Conservation (phyloP, 1,140 invertebrate genomes). For the Thalassaphorura encarpata region DNA sequence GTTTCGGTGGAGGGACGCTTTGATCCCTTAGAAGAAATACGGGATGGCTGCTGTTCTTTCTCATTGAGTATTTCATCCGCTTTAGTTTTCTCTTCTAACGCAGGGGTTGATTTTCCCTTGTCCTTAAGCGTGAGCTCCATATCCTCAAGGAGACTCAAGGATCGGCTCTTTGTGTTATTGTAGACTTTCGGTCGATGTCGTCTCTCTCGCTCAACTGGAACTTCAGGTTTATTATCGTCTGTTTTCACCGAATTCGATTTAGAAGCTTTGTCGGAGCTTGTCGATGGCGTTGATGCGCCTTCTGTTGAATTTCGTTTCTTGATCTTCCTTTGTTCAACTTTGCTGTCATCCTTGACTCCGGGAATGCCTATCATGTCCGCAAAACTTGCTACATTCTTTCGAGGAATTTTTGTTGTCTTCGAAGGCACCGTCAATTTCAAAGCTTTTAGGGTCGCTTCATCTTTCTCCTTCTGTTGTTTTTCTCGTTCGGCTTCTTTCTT, state of each 20-base stretch:
- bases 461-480: constrained; percentile 25
- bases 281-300: neutral
- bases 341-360: constrained; percentile 14
- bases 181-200: constrained; percentile 15
- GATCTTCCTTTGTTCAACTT: neutral
- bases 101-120: no score
- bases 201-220: constrained; percentile 4
- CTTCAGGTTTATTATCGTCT: neutral
- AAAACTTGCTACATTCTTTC: constrained; percentile 19
- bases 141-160: constrained; percentile 14
- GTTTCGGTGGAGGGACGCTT: constrained; percentile 34
- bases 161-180: constrained; percentile 11
- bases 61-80: constrained; percentile 30
- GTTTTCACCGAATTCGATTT: neutral
- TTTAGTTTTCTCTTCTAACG: constrained; percentile 19
- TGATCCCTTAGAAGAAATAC: neutral
- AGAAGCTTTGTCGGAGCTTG: neutral
- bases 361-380: constrained; percentile 25
- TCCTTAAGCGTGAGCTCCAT: constrained; percentile 18
- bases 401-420: constrained; percentile 15
- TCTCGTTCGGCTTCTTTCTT: constrained; percentile 28
- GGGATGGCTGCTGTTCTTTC: constrained; percentile 28
- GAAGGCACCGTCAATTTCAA: constrained; percentile 6
- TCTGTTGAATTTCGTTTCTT: neutral
- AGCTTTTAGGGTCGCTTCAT: constrained; percentile 23